phyloP scores from a whole-genome alignment of 2,113 vertebrate genomes.

The Ceyx melanurus region DNA sequence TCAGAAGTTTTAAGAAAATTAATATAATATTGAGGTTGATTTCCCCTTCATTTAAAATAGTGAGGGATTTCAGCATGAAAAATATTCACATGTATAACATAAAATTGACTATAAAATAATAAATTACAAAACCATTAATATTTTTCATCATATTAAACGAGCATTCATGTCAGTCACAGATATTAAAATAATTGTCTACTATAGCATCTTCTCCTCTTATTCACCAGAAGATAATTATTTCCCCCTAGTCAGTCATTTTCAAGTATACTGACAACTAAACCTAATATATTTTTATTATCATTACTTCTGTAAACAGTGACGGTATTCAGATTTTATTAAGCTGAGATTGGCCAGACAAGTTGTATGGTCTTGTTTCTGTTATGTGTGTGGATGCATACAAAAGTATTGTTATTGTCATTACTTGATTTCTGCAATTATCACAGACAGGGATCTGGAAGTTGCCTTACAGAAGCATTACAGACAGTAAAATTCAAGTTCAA shows the following conservation, averaged over 20 bases:
- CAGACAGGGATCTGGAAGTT: background rate
- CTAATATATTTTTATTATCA: background rate
- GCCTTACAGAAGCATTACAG: background rate
- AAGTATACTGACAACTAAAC: background rate
- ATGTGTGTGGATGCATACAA: background rate
- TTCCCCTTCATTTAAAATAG: background rate
- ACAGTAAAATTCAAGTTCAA: background rate
- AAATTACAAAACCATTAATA: background rate
- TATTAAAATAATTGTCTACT: background rate
- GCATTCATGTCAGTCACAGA: background rate
- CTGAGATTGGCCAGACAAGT: background rate
- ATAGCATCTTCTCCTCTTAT: background rate
- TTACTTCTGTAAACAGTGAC: background rate
- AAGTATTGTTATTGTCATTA: background rate
- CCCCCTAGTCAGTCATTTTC: background rate
- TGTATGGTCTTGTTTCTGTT: background rate
- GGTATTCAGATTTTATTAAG: background rate
- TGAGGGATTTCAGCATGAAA: background rate
- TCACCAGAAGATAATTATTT: background rate
- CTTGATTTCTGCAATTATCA: background rate
- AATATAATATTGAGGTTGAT: background rate
- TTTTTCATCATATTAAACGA: background rate
- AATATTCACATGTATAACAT: background rate
- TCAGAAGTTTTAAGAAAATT: background rate
- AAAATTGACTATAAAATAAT: background rate